Base-by-base conservation (phyloP, 2,888 invertebrate genomes). In the Drosophila paracracens region DNA sequence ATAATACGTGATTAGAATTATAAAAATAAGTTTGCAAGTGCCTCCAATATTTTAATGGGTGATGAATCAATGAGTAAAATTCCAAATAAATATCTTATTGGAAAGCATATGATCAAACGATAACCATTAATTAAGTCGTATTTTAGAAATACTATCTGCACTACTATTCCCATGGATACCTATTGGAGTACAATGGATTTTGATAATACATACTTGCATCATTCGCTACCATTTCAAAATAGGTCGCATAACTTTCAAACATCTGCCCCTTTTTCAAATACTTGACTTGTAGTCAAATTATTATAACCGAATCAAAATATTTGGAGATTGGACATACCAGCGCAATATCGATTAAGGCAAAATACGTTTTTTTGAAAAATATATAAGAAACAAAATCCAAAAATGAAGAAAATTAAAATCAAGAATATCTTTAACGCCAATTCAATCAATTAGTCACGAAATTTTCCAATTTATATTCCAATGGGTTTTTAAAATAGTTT, bases 361-460 rank as follows among this genome's bases (percentile, higher is more conserved):
- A 21, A 21, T 4, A 13, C 1, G 8, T 25, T 16, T 8, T 38
- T 35, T 31, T 31, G 2, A 31, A 31, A 11, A 5, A 35, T n/a
- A 51, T 18, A 21, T 40, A 25, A 64, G 25, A n/a, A 50, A n/a
- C 46, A 38, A n/a, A 53, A n/a, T 16, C 8, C 10, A 36, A 16
- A n/a, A 8, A 27, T 40, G 18, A 31, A 16, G 4, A 36, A 11
- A 10, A 35, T n/a, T 21, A 10, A 33, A 35, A 51, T 46, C 25
- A 52, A 52, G 35, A 31, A 36, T 57, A 48, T 48, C 18, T 29
- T 60, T 43, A n/a, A 18, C 27, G 13, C 27, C 25, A 58, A 60
- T 50, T 64, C 31, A 29, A 66, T 69, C 82, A 79, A 80, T 82
- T 80, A 79, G 82, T 72, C 83, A 81, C 80, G 81, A 72, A 74